These are phyloP conservation scores for Sebastes iracundus DNA, from an alignment of 2,797 vertebrate species.

Conservation along the genomic window DNA sequence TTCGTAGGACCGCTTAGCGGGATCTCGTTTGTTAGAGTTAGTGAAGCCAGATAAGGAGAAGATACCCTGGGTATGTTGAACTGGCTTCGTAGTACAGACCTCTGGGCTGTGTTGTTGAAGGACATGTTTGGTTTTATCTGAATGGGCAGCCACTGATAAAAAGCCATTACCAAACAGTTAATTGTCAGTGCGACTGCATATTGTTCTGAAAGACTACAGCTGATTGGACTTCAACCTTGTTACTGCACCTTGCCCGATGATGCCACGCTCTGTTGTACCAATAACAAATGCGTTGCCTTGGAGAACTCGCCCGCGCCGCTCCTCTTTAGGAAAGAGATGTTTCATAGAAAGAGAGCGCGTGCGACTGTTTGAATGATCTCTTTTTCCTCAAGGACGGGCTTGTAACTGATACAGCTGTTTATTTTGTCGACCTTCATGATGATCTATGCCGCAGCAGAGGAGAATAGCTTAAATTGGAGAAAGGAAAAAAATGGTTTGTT, in stretches of 20 bases:
- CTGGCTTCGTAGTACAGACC: too few relatives aligned
- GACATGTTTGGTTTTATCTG: background rate
- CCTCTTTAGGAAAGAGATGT: conserved; percentile 62
- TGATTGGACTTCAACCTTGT: conserved; percentile 29
- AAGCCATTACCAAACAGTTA: conserved; percentile 8
- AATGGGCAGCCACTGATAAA: conserved; percentile 6
- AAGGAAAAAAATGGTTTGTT: conserved; percentile 7
- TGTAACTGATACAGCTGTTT: conserved; percentile 15
- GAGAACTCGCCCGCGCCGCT: conserved; percentile 58
- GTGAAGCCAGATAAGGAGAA: too few relatives aligned
- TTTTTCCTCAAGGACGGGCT: conserved; percentile 5
- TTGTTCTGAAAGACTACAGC: background rate
- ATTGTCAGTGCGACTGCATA: background rate
- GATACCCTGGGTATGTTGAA: too few relatives aligned
- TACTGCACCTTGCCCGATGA: conserved; percentile 32
- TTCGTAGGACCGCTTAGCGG: too few relatives aligned
- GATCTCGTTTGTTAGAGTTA: too few relatives aligned
- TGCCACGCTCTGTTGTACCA: conserved; percentile 62
- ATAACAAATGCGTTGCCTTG: conserved; percentile 68
- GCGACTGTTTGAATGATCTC: background rate
- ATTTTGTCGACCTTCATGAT: conserved; percentile 1
- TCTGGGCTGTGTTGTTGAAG: background rate
- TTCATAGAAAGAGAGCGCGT: conserved; percentile 28
- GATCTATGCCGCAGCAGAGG: background rate
- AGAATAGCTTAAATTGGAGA: background rate